Conservation (phyloP, 2,113 vertebrate species). For the Bagarius yarrelli region DNA sequence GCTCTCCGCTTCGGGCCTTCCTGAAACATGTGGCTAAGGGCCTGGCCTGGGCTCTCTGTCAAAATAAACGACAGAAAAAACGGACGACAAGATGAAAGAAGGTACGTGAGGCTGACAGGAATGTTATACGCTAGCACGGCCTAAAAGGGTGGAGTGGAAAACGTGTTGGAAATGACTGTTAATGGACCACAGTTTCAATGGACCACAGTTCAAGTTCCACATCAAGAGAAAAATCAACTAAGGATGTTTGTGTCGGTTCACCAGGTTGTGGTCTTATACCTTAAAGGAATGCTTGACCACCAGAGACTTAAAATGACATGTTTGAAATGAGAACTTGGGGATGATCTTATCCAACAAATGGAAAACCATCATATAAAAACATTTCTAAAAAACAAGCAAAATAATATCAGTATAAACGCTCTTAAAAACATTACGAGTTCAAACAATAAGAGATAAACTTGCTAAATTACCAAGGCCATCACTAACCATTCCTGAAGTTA, state of each 20-base stretch:
- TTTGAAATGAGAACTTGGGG: not conserved
- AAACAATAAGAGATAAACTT: not conserved
- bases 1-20: conserved; percentile 95
- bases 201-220: conserved; percentile 1
- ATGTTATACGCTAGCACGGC: not conserved
- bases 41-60: conserved; percentile 96
- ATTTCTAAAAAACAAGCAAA: not conserved
- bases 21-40: conserved; percentile 94
- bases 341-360: not conserved
- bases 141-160: conserved; percentile 3
- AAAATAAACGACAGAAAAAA: conserved; percentile 58
- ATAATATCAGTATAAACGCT: not conserved
- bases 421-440: too few relatives aligned
- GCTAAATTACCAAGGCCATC: not conserved
- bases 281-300: not conserved
- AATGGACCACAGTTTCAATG: conserved; percentile 35
- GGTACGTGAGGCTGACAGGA: conserved; percentile 21
- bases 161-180: conserved; percentile 20
- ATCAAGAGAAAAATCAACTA: not conserved
- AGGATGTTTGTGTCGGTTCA: not conserved
- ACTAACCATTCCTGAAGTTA: not conserved
- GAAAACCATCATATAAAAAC: not conserved
- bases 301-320: not conserved
- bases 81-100: conserved; percentile 46
- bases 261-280: not conserved